These are phyloP conservation scores for Stenotaenia linearis DNA, from an alignment of 2,888 invertebrate species.

Conservation along the genomic window DNA sequence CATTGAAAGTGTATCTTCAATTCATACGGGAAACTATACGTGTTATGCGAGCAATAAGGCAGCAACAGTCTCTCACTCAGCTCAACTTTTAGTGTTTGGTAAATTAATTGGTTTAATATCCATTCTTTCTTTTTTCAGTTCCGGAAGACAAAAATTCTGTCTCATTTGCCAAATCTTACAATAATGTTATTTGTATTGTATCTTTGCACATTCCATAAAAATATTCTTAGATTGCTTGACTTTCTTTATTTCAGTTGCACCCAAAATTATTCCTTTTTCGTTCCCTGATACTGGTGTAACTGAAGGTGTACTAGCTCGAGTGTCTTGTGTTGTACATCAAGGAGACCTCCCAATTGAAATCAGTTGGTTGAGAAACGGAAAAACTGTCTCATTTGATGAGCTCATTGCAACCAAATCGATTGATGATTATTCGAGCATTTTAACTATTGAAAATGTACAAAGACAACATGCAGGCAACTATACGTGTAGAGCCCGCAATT, in stretches of 20 bases:
- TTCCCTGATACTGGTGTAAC: not conserved
- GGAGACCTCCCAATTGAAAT: not conserved
- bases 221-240: not conserved
- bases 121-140: not conserved
- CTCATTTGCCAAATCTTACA: too few relatives aligned
- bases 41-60: not conserved
- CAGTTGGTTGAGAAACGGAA: conserved; percentile 5
- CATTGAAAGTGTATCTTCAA: conserved; percentile 19
- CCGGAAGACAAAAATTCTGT: too few relatives aligned
- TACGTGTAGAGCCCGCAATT: not conserved
- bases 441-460: not conserved
- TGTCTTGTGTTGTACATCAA: conserved; percentile 22
- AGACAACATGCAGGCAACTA: not conserved
- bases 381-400: not conserved
- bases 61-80: not conserved
- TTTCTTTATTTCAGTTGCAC: not conserved
- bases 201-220: too few relatives aligned
- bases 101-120: not conserved
- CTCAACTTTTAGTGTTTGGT: conserved; percentile 13
- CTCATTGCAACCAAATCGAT: not conserved
- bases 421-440: conserved; percentile 27
- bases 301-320: not conserved
- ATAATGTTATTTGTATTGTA: too few relatives aligned
- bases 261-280: not conserved
- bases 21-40: conserved; percentile 15